These are phyloP conservation scores for Drosophila neotestacea DNA, from an alignment of 2,888 invertebrate genomes.

Conservation along the genomic window DNA sequence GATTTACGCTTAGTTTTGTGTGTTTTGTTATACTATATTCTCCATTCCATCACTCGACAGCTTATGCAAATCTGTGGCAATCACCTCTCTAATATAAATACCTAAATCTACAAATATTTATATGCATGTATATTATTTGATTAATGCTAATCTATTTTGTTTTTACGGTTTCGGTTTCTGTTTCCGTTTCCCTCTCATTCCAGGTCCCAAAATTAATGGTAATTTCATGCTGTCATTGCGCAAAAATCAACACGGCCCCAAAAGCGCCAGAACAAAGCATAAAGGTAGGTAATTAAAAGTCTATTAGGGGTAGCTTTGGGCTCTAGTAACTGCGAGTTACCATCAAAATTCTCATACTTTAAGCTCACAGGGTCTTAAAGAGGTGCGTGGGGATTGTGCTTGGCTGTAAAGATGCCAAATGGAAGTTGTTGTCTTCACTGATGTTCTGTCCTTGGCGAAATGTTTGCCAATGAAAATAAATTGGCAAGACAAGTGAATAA, in stretches of 20 bases:
- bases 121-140: constrained; percentile 20
- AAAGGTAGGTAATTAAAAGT: constrained; percentile 69
- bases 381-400: neutral
- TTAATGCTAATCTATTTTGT: constrained; percentile 56
- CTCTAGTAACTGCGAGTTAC: constrained; percentile 20
- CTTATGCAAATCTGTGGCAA: constrained; percentile 36
- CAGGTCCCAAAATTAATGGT: constrained; percentile 57
- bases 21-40: neutral
- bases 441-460: constrained; percentile 32
- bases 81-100: constrained; percentile 7
- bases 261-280: constrained; percentile 51
- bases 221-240: constrained; percentile 65
- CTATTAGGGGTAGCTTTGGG: constrained; percentile 54
- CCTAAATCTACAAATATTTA: constrained; percentile 13
- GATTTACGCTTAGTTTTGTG: constrained; percentile 2
- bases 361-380: constrained; percentile 21
- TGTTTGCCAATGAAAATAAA: constrained; percentile 58
- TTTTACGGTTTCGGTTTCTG: constrained; percentile 39
- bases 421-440: neutral
- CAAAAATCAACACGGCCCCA: constrained; percentile 63
- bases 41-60: neutral
- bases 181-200: constrained; percentile 32
- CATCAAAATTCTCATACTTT: constrained; percentile 17
- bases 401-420: constrained; percentile 1
- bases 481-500: constrained; percentile 38